These are phyloP conservation scores for Porites rus DNA, from an alignment of 92 coral and sea anemone genomes.

Conservation along the genomic window DNA sequence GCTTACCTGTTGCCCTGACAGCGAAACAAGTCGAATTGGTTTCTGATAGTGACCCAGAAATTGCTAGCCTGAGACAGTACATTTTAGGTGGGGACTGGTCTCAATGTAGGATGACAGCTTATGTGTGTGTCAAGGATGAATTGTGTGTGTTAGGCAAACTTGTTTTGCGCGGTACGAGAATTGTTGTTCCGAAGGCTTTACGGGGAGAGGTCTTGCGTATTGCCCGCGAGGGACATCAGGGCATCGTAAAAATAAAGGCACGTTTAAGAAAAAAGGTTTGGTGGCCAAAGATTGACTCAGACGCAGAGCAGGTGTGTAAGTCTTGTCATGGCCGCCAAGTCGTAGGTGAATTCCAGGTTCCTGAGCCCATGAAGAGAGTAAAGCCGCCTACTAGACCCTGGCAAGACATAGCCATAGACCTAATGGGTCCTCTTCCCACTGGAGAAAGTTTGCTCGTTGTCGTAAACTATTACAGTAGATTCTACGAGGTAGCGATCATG, in stretches of 20 bases:
- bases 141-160: slow-evolving; percentile 40
- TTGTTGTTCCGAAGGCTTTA: slow-evolving; percentile 1
- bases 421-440: slow-evolving; percentile 51
- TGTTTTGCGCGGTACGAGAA: slow-evolving; percentile 8
- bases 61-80: slow-evolving; percentile 39
- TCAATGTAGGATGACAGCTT: slow-evolving; percentile 46
- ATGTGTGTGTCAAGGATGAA: slow-evolving; percentile 46
- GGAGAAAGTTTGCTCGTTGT: slow-evolving; percentile 48
- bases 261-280: slow-evolving; percentile 54
- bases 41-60: slow-evolving; percentile 26
- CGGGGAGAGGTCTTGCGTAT: slow-evolving; percentile 17
- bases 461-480: slow-evolving; percentile 52
- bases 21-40: slow-evolving; percentile 35
- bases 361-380: slow-evolving; percentile 48
- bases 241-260: slow-evolving; percentile 57
- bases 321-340: slow-evolving; percentile 66
- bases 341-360: slow-evolving; percentile 44
- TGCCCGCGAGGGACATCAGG: slow-evolving; percentile 64
- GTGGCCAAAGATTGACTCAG: slow-evolving; percentile 68
- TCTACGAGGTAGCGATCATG: slow-evolving; percentile 52
- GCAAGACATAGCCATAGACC: slow-evolving; percentile 51
- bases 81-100: slow-evolving; percentile 44
- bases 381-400: slow-evolving; percentile 30
- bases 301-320: slow-evolving; percentile 64
- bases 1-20: slow-evolving; percentile 34